phyloP scores from a whole-genome alignment of 2,888 invertebrate genomes.

The Ormyrus nitidulus region DNA sequence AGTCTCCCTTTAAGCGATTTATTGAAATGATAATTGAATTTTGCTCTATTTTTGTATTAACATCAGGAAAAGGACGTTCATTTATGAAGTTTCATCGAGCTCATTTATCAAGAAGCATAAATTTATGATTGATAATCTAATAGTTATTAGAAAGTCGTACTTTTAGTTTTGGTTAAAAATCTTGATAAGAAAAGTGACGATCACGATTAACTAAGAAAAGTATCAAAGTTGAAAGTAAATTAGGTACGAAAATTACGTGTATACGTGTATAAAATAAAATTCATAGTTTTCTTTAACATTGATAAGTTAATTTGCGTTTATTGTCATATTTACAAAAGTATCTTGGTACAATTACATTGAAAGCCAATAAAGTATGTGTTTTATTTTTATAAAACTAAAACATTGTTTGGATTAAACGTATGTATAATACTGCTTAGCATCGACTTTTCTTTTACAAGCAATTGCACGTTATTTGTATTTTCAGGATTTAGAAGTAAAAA shows the following conservation, averaged over 20 bases:
- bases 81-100: no score
- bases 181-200: no score
- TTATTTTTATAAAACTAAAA: slow-evolving; percentile 49
- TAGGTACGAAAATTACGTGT: background rate
- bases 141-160: no score
- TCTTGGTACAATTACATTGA: slow-evolving; percentile 55
- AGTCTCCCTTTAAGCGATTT: no score
- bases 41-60: no score
- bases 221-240: no score
- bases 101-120: no score
- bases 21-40: no score
- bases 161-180: no score
- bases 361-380: slow-evolving; percentile 50
- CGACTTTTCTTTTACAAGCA: slow-evolving; percentile 34
- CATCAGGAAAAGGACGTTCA: no score
- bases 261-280: slow-evolving; percentile 26
- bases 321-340: slow-evolving; percentile 57
- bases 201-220: no score
- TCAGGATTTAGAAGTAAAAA: slow-evolving; percentile 29
- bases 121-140: no score
- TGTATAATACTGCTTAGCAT: slow-evolving; percentile 52
- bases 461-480: slow-evolving; percentile 46
- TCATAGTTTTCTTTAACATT: slow-evolving; percentile 49
- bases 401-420: slow-evolving; percentile 43
- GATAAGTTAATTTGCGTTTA: slow-evolving; percentile 55